Evolutionary conservation across 2,888 invertebrate genomes (phyloP).

Genomic region (Resseliella maxima): DNA sequence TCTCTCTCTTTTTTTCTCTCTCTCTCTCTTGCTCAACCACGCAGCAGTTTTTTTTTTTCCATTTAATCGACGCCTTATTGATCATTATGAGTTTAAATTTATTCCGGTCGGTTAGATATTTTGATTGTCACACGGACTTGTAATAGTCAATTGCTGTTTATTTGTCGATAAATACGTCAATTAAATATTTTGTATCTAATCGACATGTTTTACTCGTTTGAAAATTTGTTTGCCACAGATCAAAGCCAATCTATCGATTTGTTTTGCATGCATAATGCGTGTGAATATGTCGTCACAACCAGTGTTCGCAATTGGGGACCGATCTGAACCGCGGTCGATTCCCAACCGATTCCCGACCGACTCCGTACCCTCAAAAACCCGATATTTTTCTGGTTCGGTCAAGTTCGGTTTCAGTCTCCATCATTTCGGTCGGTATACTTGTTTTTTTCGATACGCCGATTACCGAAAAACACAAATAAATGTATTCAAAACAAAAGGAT

Average conservation of each 20-base stretch:
- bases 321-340: too few relatives aligned
- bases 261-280: neutral
- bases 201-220: neutral
- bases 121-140: neutral
- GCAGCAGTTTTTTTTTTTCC: neutral
- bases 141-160: neutral
- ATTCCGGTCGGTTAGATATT: neutral
- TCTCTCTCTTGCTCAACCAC: too few relatives aligned
- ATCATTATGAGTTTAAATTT: neutral
- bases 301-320: too few relatives aligned
- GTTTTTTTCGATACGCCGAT: too few relatives aligned
- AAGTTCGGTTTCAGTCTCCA: too few relatives aligned
- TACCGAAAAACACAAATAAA: too few relatives aligned
- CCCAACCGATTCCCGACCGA: too few relatives aligned
- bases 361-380: too few relatives aligned
- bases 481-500: too few relatives aligned
- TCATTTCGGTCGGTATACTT: too few relatives aligned
- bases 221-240: conserved; percentile 49
- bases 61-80: neutral
- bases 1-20: neutral
- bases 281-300: neutral
- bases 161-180: neutral
- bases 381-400: too few relatives aligned
- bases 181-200: conserved; percentile 46
- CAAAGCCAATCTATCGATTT: neutral